These are phyloP conservation scores for Mesorhabditis belari DNA, from an alignment of 2,888 invertebrate species.

Conservation along the genomic window DNA sequence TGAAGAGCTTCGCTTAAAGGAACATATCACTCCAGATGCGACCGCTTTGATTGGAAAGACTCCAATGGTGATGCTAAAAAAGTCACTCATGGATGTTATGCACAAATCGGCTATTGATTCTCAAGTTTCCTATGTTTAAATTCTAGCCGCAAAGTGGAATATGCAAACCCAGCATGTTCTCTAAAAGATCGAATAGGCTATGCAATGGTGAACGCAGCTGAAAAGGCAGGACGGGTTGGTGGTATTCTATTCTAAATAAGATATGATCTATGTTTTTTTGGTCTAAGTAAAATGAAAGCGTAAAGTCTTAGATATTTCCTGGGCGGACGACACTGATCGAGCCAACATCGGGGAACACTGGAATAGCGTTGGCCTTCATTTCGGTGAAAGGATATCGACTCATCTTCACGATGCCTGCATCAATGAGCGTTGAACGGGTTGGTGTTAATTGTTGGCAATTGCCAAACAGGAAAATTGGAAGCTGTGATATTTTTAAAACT, in stretches of 20 bases:
- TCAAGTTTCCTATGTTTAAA: neutral
- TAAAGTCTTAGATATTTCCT: constrained; percentile 22
- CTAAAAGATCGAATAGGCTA: constrained; percentile 52
- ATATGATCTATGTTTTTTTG: too few species aligned
- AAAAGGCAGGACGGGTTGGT: constrained; percentile 36
- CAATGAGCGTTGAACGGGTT: constrained; percentile 50
- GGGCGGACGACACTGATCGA: constrained; percentile 47
- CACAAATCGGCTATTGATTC: constrained; percentile 30
- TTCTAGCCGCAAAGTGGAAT: constrained; percentile 51
- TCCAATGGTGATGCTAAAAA: constrained; percentile 48
- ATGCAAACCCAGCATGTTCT: constrained; percentile 48
- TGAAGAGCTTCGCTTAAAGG: too few species aligned
- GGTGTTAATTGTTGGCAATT: neutral
- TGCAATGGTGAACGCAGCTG: constrained; percentile 50
- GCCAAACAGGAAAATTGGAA: neutral
- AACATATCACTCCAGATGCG: constrained; percentile 41
- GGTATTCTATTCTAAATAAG: too few species aligned
- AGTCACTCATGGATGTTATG: constrained; percentile 32
- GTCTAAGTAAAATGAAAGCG: too few species aligned
- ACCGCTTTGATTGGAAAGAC: constrained; percentile 46
- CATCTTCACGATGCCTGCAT: constrained; percentile 52
- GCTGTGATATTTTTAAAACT: neutral
- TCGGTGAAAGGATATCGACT: constrained; percentile 47
- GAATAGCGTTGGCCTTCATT: constrained; percentile 52
- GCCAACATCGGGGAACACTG: constrained; percentile 51